Conservation (phyloP, 2,797 vertebrate species). For the Hemibagrus guttatus region DNA sequence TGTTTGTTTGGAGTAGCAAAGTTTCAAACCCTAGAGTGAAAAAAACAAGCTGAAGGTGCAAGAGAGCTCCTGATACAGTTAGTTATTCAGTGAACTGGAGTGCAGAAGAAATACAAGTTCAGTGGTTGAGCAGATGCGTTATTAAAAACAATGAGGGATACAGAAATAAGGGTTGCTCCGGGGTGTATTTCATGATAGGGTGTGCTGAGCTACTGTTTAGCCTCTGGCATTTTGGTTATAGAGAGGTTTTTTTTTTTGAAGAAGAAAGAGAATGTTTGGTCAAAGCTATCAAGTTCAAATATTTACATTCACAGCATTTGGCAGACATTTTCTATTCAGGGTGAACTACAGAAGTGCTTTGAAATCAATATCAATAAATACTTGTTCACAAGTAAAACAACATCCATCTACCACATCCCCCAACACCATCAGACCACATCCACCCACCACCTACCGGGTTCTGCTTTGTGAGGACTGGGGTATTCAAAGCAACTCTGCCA, state of each 20-base stretch:
- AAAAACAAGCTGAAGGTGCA: neutral
- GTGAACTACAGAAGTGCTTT: too few species aligned
- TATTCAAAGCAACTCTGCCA: too few species aligned
- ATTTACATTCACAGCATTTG: too few species aligned
- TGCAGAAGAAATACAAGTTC: conserved; percentile 10
- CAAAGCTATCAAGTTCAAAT: neutral
- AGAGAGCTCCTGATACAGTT: neutral
- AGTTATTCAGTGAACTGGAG: neutral
- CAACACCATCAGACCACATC: too few species aligned
- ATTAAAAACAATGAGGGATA: neutral
- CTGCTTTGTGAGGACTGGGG: too few species aligned
- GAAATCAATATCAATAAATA: too few species aligned
- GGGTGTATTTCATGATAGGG: conserved; percentile 14
- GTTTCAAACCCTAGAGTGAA: conserved; percentile 17
- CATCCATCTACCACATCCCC: too few species aligned
- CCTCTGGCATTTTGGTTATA: neutral
- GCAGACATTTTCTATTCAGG: too few species aligned
- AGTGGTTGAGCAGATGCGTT: neutral
- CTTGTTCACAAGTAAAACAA: too few species aligned
- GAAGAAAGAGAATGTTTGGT: neutral
- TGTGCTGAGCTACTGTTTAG: neutral
- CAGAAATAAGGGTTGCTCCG: neutral
- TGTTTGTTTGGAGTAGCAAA: conserved; percentile 21
- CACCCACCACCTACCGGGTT: too few species aligned
- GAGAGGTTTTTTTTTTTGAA: neutral